These are phyloP conservation scores for Cacatua alba DNA, from an alignment of 2,113 vertebrate species.

Conservation along the genomic window DNA sequence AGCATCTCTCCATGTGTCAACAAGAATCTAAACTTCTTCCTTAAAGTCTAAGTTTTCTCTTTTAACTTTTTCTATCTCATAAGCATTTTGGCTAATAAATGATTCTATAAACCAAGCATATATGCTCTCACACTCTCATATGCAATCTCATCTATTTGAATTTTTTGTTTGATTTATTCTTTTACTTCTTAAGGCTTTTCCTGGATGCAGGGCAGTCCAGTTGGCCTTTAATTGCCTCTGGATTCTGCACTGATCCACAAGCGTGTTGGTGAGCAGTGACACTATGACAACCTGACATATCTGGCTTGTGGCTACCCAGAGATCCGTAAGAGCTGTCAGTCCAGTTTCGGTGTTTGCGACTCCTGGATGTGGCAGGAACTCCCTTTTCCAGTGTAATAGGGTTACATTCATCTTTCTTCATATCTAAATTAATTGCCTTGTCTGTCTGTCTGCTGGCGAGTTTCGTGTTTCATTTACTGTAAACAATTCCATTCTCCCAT, in stretches of 20 bases:
- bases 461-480: not conserved
- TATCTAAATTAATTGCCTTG: not conserved
- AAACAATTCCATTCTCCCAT: not conserved
- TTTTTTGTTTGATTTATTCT: not conserved
- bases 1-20: not conserved
- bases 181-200: not conserved
- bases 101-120: not conserved
- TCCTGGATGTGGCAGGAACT: not conserved
- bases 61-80: not conserved
- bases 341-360: not conserved
- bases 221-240: not conserved
- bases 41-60: not conserved
- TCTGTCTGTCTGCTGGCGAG: not conserved
- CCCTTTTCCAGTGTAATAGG: not conserved
- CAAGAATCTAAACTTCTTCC: not conserved
- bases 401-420: not conserved
- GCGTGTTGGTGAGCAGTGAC: not conserved
- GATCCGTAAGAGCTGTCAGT: not conserved
- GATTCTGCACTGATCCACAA: not conserved
- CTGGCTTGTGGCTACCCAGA: not conserved
- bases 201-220: not conserved
- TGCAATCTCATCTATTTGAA: not conserved
- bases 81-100: not conserved
- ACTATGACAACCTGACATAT: not conserved
- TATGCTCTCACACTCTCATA: not conserved